These are phyloP conservation scores for Vultur gryphus DNA, from an alignment of 2,797 vertebrate genomes.

Conservation along the genomic window DNA sequence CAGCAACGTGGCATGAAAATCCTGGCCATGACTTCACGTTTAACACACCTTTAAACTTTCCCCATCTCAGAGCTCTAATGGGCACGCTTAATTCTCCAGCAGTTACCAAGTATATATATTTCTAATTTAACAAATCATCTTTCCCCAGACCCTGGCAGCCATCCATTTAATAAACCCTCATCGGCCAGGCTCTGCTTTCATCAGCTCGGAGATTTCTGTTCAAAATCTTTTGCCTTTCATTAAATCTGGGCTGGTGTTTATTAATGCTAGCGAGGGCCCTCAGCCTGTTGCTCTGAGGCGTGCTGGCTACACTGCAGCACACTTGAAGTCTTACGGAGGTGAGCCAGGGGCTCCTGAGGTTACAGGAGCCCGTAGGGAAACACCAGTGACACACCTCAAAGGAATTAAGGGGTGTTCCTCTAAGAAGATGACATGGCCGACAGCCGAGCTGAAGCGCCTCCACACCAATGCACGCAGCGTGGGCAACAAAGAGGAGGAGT, in stretches of 20 bases:
- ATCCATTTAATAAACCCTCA: not conserved
- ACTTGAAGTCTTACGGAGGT: not conserved
- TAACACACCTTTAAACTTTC: not conserved
- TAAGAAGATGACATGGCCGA: not conserved
- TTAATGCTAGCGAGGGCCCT: not conserved
- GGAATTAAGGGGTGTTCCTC: not conserved
- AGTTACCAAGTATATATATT: too few species aligned
- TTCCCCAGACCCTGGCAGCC: not conserved
- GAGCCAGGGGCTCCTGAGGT: not conserved
- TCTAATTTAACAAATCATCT: not conserved
- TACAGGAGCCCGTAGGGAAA: not conserved
- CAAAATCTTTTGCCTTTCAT: not conserved
- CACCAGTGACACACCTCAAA: not conserved
- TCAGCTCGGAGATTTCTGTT: not conserved
- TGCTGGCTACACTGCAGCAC: not conserved
- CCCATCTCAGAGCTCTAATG: not conserved
- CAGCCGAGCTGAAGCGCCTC: not conserved
- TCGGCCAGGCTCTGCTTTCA: not conserved
- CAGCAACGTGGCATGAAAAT: accelerated
- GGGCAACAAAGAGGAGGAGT: too few species aligned
- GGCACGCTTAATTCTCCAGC: not conserved
- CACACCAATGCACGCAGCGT: too few species aligned
- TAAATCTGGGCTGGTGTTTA: not conserved
- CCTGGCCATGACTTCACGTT: accelerated
- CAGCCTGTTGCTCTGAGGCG: not conserved